Base-by-base conservation (phyloP, 2,888 invertebrate genomes). In the Andrena minutula region DNA sequence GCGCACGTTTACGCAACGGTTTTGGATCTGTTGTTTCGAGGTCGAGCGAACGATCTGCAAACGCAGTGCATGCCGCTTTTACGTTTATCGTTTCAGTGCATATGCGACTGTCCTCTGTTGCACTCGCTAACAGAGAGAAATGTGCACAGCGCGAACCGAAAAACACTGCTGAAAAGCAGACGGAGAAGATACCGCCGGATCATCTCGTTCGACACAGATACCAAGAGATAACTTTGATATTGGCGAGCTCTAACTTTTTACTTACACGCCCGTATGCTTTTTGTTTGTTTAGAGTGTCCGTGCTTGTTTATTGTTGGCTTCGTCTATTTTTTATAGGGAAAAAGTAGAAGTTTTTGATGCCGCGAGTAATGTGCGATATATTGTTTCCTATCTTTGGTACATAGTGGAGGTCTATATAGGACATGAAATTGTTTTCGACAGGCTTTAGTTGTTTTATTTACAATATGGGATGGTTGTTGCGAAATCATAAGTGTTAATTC, bases 31-130 rank as follows among this genome's bases (percentile, higher is more conserved):
- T 74, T 84, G 65, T 75, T 85, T 65, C 82, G 66, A 53, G 69
- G 75, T 76, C 71, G 75, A 79, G 74, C 70, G 73, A 86, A 87
- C 76, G 78, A 74, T 70, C 78, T 73, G 78, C 56, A 75, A 87
- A 86, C 63, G 70, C 63, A 47, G 28, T 41, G 49, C 65, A 30
- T 23, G 12, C 51, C 58, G 58, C 53, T 75, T 78, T 86, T 83
- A 58, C 83, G 71, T 87, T 83, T 82, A 87, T 84, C 83, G 82
- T 69, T 61, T 66, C 63, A 60, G 12, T 28, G 51, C 77, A 73
- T 66, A 53, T 58, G 74, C 66, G 65, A 58, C 61, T 51, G 51
- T 63, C 28, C 74, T 35, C 65, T 53, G 53, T 30, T 64, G 72
- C 23, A 12, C 23, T 49, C 41, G 66, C 56, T 78, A 82, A 75